Evolutionary conservation across 1,140 invertebrate species (phyloP), one percentile per base, ranked within the genome.

Genomic region (Sycobia sp.): DNA sequence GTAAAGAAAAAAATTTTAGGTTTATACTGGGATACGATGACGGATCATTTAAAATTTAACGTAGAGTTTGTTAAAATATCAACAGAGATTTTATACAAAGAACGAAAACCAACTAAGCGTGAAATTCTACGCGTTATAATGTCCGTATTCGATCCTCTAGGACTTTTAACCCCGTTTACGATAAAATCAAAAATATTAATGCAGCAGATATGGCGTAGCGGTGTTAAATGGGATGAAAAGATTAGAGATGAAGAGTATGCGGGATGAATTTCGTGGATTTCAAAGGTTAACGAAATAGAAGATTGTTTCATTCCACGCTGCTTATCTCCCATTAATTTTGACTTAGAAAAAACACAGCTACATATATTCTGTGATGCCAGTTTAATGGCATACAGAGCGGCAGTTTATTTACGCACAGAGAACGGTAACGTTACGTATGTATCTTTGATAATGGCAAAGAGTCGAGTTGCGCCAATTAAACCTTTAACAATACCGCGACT

Each of bases 71-170:
- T 2, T 0, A 51, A 62, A 62, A 36, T 58, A 23, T 7, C 22
- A 4, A n/a, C 10, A 22, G 25, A 65, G 0, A n/a, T 66, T 2
- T 8, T 56, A 13, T 27, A 51, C 39, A 66, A 36, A 16, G 41
- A n/a, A 34, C 50, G 36, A 34, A 65, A 1, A 25, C 67, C 66
- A 20, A 69, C 54, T 23, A 71, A 54, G 66, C 11, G 49, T 4
- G 47, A 61, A 53, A 18, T 51, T 22, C n/a, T 61, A 8, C 0
- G 44, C 0, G 18, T 53, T 0, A 61, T 75, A 1, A 69, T 74
- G 66, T 61, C 66, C 11, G 66, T 79, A 23, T 82, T 72, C 66
- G 77, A 82, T 56, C 71, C 76, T 1, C 65, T 77, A 9, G 78
- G 77, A 22, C 73, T 76, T 44, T 29, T 81, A 7, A 53, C 71